Evolutionary conservation across 2,797 vertebrate genomes (phyloP).

Genomic region (Rhyacichthys aspro): DNA sequence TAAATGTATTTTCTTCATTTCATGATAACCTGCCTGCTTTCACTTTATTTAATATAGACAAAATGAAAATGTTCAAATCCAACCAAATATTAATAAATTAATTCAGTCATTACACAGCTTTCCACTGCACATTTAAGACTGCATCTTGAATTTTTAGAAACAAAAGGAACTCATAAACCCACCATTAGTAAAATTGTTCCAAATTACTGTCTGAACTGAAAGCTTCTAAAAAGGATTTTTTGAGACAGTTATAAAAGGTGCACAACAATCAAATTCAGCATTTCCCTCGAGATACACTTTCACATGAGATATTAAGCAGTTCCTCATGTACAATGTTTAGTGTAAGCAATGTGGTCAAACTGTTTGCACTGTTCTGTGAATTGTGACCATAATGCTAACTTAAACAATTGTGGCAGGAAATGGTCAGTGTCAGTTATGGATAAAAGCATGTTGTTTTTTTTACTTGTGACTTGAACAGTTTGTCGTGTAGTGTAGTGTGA

Average conservation of each 20-base stretch:
- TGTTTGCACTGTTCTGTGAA: constrained; percentile 28
- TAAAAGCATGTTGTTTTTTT: not conserved
- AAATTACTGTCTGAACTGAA: not conserved
- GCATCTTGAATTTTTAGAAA: too few species aligned
- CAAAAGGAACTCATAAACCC: too few species aligned
- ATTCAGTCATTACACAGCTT: too few species aligned
- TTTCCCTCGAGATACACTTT: constrained; percentile 2
- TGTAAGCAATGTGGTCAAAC: constrained; percentile 28
- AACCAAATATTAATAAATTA: too few species aligned
- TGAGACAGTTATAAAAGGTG: not conserved
- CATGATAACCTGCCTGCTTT: too few species aligned
- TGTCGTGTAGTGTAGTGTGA: constrained; percentile 34
- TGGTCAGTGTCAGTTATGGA: constrained; percentile 24
- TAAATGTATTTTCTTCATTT: too few species aligned
- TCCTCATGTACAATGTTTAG: constrained; percentile 3
- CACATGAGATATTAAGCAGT: constrained; percentile 5
- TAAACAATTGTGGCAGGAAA: constrained; percentile 17
- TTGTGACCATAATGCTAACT: constrained; percentile 18
- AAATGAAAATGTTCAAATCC: too few species aligned
- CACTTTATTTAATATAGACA: too few species aligned
- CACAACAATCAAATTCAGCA: not conserved
- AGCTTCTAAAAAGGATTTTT: not conserved
- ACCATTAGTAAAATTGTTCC: too few species aligned
- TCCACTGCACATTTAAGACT: too few species aligned
- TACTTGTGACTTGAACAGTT: constrained; percentile 4